Evolutionary conservation across 2,888 invertebrate genomes (phyloP).

Genomic region (Metalampra italica): DNA sequence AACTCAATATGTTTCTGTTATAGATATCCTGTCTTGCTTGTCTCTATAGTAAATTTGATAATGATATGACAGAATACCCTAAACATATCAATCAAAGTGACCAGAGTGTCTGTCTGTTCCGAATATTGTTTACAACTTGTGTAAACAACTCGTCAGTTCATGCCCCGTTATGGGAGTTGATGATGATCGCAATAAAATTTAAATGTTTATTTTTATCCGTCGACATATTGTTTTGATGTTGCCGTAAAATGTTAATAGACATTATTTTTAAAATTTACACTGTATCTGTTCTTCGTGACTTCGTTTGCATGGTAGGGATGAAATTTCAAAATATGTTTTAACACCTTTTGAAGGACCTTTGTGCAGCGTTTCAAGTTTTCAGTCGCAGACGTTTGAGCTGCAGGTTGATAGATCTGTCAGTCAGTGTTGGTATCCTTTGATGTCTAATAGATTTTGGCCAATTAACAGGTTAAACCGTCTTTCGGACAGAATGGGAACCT

Average conservation of each 20-base stretch:
- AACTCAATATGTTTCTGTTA: no score
- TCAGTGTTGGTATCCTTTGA: no score
- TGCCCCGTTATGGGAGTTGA: not conserved
- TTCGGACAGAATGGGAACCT: not conserved
- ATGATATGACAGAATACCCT: not conserved
- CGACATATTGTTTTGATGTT: not conserved
- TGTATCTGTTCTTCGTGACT: no score
- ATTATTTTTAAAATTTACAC: not conserved
- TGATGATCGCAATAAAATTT: slow-evolving; percentile 2
- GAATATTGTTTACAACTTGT: not conserved
- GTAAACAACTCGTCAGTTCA: not conserved
- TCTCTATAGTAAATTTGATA: no score
- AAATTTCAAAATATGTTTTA: no score
- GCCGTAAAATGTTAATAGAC: not conserved
- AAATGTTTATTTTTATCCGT: slow-evolving; percentile 1
- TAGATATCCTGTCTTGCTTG: no score
- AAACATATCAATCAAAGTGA: not conserved
- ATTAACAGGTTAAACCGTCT: not conserved
- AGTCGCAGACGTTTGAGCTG: no score
- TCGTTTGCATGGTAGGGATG: no score
- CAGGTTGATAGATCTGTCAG: no score
- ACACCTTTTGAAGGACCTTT: no score
- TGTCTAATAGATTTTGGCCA: no score
- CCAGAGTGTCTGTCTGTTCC: not conserved
- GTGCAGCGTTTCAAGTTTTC: no score